Evolutionary conservation across 2,888 invertebrate species (phyloP).

Genomic region (Ernsta delagoae): DNA sequence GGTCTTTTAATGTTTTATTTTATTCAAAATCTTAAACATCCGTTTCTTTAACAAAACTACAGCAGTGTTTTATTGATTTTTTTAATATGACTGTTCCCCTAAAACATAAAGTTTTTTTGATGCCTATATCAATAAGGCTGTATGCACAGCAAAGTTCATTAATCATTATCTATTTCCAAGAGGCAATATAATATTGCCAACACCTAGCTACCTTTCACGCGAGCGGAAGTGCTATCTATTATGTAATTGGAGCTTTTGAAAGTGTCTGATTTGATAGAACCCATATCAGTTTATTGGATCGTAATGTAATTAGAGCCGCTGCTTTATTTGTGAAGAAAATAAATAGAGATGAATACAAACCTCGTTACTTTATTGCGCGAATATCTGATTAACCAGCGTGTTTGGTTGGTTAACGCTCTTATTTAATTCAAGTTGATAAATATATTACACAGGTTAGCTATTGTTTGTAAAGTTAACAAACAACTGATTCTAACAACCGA

Average conservation of each 20-base stretch:
- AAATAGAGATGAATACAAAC: not conserved
- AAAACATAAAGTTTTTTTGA: too few relatives aligned
- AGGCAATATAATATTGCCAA: conserved; percentile 4
- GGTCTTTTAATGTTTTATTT: too few relatives aligned
- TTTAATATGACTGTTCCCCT: too few relatives aligned
- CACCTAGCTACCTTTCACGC: conserved; percentile 26
- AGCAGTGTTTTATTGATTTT: too few relatives aligned
- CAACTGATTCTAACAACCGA: too few relatives aligned
- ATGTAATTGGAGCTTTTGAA: conserved; percentile 36
- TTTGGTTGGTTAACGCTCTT: too few relatives aligned
- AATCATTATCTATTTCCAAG: conserved; percentile 7
- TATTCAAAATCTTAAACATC: too few relatives aligned
- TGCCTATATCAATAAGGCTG: too few relatives aligned
- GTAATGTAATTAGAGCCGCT: conserved; percentile 26
- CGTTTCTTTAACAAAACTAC: too few relatives aligned
- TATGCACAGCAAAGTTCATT: not conserved
- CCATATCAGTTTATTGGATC: conserved; percentile 29
- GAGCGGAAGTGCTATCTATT: conserved; percentile 32
- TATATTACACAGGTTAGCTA: too few relatives aligned
- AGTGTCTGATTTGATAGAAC: conserved; percentile 32
- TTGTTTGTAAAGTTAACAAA: too few relatives aligned
- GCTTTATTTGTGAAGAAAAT: conserved; percentile 12
- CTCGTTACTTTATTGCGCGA: not conserved
- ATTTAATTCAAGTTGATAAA: too few relatives aligned
- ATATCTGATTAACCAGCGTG: not conserved